These are phyloP conservation scores for Noctua fimbriata DNA, from an alignment of 2,888 invertebrate genomes.

Conservation along the genomic window DNA sequence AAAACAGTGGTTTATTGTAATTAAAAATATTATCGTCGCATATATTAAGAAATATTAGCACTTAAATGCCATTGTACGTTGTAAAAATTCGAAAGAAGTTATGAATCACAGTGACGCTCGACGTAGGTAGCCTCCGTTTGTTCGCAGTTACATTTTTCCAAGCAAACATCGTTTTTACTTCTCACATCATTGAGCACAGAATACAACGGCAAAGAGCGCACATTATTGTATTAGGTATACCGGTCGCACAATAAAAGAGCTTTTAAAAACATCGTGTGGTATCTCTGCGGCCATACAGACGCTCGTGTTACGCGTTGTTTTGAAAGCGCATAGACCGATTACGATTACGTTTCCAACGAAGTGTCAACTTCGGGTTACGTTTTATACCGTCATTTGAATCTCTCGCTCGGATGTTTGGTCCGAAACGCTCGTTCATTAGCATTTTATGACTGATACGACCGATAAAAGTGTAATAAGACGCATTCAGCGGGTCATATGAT, in stretches of 20 bases:
- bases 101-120: slow-evolving; percentile 73
- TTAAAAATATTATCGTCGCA: slow-evolving; percentile 68
- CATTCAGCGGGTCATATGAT: slow-evolving; percentile 87
- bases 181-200: slow-evolving; percentile 65
- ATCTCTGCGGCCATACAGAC: slow-evolving; percentile 83
- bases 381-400: slow-evolving; percentile 90
- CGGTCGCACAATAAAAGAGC: slow-evolving; percentile 87
- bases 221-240: slow-evolving; percentile 73
- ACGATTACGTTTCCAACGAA: slow-evolving; percentile 89
- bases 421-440: slow-evolving; percentile 89
- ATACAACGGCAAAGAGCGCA: slow-evolving; percentile 56
- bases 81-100: slow-evolving; percentile 70
- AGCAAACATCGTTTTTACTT: slow-evolving; percentile 69
- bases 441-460: slow-evolving; percentile 90
- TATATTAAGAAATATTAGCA: slow-evolving; percentile 69
- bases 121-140: slow-evolving; percentile 61
- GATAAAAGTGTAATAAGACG: slow-evolving; percentile 90
- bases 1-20: slow-evolving; percentile 65
- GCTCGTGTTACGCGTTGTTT: slow-evolving; percentile 88
- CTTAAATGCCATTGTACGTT: slow-evolving; percentile 67
- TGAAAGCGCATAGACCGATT: slow-evolving; percentile 88
- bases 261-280: slow-evolving; percentile 87
- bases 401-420: slow-evolving; percentile 90
- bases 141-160: slow-evolving; percentile 61
- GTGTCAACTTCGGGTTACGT: slow-evolving; percentile 89